Conservation (phyloP, 64 coral and sea anemone species). For the Porites lutea region DNA sequence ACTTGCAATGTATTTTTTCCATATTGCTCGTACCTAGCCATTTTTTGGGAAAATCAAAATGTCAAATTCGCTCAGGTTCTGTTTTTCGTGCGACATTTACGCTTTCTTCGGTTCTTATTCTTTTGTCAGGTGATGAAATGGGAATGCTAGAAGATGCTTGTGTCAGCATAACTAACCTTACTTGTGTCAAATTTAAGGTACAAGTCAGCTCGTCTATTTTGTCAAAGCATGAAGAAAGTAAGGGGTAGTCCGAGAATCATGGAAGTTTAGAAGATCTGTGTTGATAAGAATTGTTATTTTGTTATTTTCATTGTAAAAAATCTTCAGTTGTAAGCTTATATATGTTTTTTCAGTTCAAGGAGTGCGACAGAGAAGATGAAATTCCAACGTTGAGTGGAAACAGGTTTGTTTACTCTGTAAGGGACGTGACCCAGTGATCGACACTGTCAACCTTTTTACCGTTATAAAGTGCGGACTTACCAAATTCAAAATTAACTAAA, state of each 20-base stretch:
- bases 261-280: neutral
- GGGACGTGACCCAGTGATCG: no score
- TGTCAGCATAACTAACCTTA: conserved; percentile 72
- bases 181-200: conserved; percentile 94
- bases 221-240: no score
- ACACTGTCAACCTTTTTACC: no score
- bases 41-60: no score
- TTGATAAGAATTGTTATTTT: neutral
- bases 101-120: neutral
- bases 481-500: no score
- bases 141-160: conserved; percentile 97
- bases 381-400: conserved; percentile 94
- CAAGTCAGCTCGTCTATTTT: neutral
- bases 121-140: conserved; percentile 93
- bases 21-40: no score
- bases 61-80: no score
- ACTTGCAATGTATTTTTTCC: no score
- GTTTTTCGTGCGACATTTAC: neutral
- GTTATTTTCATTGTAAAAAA: neutral
- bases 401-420: conserved; percentile 46
- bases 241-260: no score
- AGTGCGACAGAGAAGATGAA: conserved; percentile 87
- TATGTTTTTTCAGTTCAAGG: conserved; percentile 64
- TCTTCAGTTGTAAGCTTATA: neutral
- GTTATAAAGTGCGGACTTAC: no score